Evolutionary conservation across 2,113 vertebrate species (phyloP).

Genomic region (Cebus imitator): DNA sequence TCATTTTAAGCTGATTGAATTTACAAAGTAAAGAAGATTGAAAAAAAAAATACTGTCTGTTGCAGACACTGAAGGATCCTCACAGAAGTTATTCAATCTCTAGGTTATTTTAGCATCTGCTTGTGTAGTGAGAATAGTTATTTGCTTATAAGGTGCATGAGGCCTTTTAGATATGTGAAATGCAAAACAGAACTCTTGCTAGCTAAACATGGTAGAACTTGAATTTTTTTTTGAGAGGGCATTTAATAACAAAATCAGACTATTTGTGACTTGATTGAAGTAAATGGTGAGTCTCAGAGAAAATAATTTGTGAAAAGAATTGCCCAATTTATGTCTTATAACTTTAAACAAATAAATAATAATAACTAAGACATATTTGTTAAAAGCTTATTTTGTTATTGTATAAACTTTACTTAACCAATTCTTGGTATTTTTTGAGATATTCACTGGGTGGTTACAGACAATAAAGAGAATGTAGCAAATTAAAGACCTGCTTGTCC

Average conservation of each 20-base stretch:
- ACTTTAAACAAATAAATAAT: slow-evolving; percentile 14
- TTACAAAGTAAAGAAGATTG: slow-evolving; percentile 3
- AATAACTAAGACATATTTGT: not conserved
- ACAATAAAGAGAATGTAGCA: not conserved
- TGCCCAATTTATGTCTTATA: not conserved
- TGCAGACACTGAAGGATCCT: not conserved
- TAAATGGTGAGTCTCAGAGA: not conserved
- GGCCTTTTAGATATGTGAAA: not conserved
- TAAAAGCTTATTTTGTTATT: not conserved
- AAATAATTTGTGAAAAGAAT: slow-evolving; percentile 14
- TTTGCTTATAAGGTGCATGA: not conserved
- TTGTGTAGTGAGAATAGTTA: not conserved
- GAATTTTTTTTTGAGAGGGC: not conserved
- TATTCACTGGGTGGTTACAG: not conserved
- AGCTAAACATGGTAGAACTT: not conserved
- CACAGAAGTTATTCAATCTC: not conserved
- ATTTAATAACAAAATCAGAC: slow-evolving; percentile 28
- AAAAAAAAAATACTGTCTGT: not conserved
- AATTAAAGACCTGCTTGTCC: not conserved
- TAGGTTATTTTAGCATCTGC: not conserved
- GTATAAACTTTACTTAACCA: not conserved
- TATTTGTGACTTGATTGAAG: not conserved
- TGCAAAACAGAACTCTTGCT: not conserved
- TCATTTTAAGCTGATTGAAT: slow-evolving; percentile 16
- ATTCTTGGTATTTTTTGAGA: not conserved